These are phyloP conservation scores for Oreocharis arfaki DNA, from an alignment of 2,113 vertebrate species.

Conservation along the genomic window DNA sequence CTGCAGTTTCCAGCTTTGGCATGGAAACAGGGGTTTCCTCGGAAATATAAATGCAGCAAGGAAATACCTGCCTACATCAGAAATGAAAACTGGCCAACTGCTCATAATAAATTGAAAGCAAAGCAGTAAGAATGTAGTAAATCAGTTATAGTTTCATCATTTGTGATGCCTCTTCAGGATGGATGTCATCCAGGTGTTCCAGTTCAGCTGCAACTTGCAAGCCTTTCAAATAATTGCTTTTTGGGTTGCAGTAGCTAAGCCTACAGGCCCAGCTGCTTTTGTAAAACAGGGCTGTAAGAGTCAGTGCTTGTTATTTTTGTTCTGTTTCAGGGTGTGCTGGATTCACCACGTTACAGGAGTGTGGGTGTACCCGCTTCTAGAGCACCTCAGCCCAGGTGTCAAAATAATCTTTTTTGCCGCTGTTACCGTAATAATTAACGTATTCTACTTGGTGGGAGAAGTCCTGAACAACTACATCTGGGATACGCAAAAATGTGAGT, in stretches of 20 bases:
- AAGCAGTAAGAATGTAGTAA: not conserved
- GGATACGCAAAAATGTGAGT: conserved; percentile 86
- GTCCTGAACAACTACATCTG: conserved; percentile 95
- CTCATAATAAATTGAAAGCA: not conserved
- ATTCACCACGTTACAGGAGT: conserved; percentile 94
- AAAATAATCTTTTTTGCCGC: conserved; percentile 84
- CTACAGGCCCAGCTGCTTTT: not conserved
- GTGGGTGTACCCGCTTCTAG: conserved; percentile 95
- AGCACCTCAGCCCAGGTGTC: conserved; percentile 81
- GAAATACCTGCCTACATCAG: not conserved
- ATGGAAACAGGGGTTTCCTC: not conserved
- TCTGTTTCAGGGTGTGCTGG: conserved; percentile 88
- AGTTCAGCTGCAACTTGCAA: not conserved
- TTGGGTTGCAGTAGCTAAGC: not conserved
- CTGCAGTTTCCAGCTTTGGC: not conserved
- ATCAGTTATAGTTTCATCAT: not conserved
- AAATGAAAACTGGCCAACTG: not conserved
- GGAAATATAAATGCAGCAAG: not conserved
- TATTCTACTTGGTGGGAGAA: conserved; percentile 91
- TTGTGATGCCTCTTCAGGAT: not conserved
- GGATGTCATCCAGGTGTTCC: not conserved
- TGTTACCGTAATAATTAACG: conserved; percentile 75
- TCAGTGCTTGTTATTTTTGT: conserved; percentile 25
- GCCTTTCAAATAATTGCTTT: not conserved
- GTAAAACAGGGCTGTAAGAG: not conserved